Conservation (phyloP, 2,113 vertebrate species). For the Grammatotria lemairii region DNA sequence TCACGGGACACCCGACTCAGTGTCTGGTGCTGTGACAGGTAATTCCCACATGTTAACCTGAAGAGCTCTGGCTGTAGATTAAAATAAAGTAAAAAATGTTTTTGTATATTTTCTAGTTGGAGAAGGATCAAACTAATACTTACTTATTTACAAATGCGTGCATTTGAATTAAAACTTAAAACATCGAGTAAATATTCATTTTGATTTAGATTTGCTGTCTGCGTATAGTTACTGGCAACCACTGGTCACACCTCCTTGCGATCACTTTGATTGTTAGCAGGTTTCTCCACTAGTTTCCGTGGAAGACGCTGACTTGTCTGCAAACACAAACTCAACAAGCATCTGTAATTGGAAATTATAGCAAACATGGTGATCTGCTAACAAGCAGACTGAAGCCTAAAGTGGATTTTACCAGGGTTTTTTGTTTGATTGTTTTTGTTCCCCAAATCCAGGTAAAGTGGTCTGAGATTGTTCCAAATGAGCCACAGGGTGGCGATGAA, state of each 20-base stretch:
- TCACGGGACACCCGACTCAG: neutral
- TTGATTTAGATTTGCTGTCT: neutral
- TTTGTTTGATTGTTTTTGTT: neutral
- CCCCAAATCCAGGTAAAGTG: neutral
- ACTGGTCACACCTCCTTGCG: neutral
- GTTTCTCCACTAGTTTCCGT: rapidly evolving
- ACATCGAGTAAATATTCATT: neutral
- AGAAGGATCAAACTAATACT: neutral
- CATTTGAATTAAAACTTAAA: neutral
- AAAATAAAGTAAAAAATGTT: neutral
- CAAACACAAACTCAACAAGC: neutral
- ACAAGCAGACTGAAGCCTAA: neutral
- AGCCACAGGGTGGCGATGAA: neutral
- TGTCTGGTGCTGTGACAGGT: neutral
- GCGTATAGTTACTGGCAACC: neutral
- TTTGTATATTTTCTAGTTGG: neutral
- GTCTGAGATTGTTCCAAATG: neutral
- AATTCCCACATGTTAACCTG: neutral
- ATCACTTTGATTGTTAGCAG: neutral
- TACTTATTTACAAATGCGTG: rapidly evolving
- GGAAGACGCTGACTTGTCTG: neutral
- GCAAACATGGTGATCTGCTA: neutral
- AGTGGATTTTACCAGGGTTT: neutral
- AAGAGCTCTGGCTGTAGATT: neutral
- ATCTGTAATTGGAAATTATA: neutral